phyloP scores from a whole-genome alignment of 2,888 invertebrate species.

The Saturnia japonica region DNA sequence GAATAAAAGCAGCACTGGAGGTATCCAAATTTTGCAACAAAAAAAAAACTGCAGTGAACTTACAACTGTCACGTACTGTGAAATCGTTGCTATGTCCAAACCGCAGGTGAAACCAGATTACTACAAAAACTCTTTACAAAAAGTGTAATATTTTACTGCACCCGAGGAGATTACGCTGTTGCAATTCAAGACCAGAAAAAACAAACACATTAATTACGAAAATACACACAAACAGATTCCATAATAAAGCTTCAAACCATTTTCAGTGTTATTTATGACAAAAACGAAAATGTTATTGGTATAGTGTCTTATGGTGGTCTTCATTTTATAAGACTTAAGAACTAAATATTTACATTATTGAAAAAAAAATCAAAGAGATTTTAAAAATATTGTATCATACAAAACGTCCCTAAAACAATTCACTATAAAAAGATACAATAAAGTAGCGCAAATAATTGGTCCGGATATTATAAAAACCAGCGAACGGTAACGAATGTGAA shows the following conservation, averaged over 20 bases:
- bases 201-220: neutral
- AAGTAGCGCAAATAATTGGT: constrained; percentile 69
- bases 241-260: too few species aligned
- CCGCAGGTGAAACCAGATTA: neutral
- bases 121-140: neutral
- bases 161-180: neutral
- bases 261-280: too few species aligned
- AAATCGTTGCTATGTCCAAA: constrained; percentile 5
- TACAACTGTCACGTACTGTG: constrained; percentile 1
- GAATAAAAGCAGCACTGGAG: constrained; percentile 22
- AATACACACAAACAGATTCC: neutral
- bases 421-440: constrained; percentile 48
- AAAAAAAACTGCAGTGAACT: neutral
- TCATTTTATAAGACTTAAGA: too few species aligned
- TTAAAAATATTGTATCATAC: neutral
- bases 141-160: neutral
- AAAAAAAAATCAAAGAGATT: neutral
- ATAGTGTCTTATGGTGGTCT: too few species aligned
- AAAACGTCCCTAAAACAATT: constrained; percentile 40
- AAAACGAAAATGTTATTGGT: too few species aligned
- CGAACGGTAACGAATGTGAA: constrained; percentile 53
- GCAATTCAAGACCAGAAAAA: neutral
- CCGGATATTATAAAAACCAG: constrained; percentile 54
- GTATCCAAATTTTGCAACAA: constrained; percentile 33
- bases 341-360: neutral